Percentiles rank a stretch among this genome's conserved stretches.
Evolutionary conservation across 1,140 invertebrate species (phyloP).

Genomic region (Neodiprion lecontei): DNA sequence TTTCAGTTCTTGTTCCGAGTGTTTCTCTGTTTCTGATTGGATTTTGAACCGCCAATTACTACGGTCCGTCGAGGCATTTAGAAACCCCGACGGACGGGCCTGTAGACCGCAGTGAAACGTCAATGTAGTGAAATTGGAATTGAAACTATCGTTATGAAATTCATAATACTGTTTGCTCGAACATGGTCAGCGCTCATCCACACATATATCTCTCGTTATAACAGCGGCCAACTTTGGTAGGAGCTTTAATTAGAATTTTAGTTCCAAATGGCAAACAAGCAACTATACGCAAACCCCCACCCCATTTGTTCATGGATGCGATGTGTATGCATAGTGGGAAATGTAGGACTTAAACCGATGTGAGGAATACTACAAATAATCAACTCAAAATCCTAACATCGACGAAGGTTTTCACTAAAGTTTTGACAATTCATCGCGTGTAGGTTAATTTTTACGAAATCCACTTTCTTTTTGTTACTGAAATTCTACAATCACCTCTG

Average conservation of each 20-base stretch:
- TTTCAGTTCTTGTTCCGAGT: neutral
- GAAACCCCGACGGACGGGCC: neutral
- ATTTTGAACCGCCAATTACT: conserved; percentile 5
- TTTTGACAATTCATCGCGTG: no score
- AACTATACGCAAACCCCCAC: no score
- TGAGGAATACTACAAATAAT: no score
- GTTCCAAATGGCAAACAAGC: no score
- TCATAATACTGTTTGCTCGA: neutral
- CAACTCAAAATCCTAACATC: no score
- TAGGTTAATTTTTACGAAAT: no score
- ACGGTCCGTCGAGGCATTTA: neutral
- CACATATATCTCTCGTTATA: neutral
- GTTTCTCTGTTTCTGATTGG: neutral
- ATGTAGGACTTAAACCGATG: no score
- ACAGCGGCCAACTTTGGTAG: neutral
- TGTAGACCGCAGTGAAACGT: neutral
- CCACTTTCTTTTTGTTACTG: no score
- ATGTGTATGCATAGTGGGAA: no score
- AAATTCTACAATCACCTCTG: no score
- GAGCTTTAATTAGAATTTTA: neutral
- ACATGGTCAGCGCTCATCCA: neutral
- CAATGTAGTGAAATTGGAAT: conserved; percentile 1
- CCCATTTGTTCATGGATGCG: no score
- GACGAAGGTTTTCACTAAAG: no score
- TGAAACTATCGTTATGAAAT: conserved; percentile 4